These are phyloP conservation scores for Esperia sulphurella DNA, from an alignment of 2,888 invertebrate genomes.

Conservation along the genomic window DNA sequence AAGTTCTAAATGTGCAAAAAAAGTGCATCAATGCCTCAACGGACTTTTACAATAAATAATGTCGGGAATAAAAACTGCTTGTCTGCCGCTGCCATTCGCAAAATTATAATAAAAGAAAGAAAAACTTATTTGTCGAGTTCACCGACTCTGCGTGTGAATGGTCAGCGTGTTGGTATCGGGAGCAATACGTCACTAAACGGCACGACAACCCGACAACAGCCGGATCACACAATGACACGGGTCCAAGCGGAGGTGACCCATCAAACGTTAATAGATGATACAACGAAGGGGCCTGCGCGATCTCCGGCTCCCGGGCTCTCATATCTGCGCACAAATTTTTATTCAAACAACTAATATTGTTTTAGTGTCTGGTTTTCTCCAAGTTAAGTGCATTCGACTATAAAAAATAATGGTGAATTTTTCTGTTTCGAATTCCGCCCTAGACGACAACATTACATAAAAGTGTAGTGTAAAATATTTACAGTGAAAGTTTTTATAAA, in stretches of 20 bases:
- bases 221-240: constrained; percentile 46
- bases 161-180: constrained; percentile 1
- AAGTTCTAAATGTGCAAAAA: too few relatives aligned
- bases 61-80: too few relatives aligned
- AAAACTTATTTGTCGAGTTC: constrained; percentile 3
- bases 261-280: constrained; percentile 70
- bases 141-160: constrained; percentile 2
- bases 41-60: background rate
- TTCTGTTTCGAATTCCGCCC: background rate
- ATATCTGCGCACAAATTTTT: constrained; percentile 50
- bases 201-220: background rate
- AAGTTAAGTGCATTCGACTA: constrained; percentile 39
- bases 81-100: too few relatives aligned
- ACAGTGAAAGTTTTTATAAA: background rate
- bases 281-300: constrained; percentile 62
- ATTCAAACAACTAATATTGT: background rate
- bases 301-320: constrained; percentile 22
- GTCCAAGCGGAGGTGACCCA: constrained; percentile 68
- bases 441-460: constrained; percentile 2
- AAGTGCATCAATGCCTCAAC: background rate
- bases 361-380: background rate
- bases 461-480: background rate
- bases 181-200: constrained; percentile 3
- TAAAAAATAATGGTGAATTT: constrained; percentile 41
- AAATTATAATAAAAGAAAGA: background rate